A percentile compares a stretch with the other conserved stretches of the same genome.
Evolutionary conservation across 2,113 vertebrate species (phyloP).

Genomic region (Hemiscyllium ocellatum): DNA sequence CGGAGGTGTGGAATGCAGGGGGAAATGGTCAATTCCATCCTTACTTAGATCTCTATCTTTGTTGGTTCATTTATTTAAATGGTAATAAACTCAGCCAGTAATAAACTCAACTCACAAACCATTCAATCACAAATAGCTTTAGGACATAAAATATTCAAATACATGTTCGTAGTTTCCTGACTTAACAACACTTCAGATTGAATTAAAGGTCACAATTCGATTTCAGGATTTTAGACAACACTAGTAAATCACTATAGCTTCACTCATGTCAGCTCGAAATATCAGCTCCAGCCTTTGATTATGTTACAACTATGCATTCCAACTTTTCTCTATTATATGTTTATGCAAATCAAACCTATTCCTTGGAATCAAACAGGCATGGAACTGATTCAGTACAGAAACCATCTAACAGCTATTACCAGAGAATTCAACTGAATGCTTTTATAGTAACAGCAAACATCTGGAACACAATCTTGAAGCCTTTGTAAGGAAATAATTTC

Average conservation of each 20-base stretch:
- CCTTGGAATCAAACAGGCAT: not conserved
- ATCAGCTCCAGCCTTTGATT: not conserved
- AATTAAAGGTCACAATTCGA: not conserved
- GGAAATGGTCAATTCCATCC: not conserved
- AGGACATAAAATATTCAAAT: not conserved
- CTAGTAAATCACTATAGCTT: not conserved
- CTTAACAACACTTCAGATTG: not conserved
- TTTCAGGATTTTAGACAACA: not conserved
- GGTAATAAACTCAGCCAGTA: not conserved
- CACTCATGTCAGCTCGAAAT: not conserved
- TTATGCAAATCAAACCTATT: not conserved
- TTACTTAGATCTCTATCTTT: not conserved
- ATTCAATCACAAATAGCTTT: not conserved
- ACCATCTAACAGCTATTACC: not conserved
- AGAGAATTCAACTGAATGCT: conserved; percentile 13
- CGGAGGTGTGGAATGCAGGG: too few species aligned
- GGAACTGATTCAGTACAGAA: not conserved
- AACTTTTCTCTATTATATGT: not conserved
- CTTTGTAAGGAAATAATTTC: conserved; percentile 26
- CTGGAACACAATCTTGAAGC: not conserved
- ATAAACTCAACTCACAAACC: not conserved
- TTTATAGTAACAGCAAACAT: conserved; percentile 27
- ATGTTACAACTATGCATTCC: not conserved
- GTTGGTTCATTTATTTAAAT: not conserved
- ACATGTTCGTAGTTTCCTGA: not conserved